These are phyloP conservation scores for Apocrypta bakeri DNA, from an alignment of 1,140 invertebrate genomes.

Conservation along the genomic window DNA sequence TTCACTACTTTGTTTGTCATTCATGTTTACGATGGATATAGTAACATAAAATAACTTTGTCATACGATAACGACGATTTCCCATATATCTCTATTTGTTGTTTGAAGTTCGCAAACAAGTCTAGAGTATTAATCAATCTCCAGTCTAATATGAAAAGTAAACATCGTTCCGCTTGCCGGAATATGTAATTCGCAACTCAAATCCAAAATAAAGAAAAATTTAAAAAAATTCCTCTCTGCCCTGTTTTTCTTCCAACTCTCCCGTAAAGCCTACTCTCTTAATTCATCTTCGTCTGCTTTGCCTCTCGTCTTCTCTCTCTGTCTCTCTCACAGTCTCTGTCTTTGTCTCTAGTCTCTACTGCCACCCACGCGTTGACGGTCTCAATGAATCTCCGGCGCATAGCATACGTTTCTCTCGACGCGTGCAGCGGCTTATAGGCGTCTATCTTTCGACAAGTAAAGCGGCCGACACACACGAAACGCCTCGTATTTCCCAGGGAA, in stretches of 20 bases:
- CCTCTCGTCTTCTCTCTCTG: background rate
- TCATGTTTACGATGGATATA: too few species aligned
- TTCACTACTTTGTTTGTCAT: too few species aligned
- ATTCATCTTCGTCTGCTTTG: conserved; percentile 16
- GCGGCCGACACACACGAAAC: background rate
- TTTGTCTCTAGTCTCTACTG: too few species aligned
- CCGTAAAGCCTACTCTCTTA: background rate
- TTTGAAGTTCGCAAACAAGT: background rate
- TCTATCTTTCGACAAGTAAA: background rate
- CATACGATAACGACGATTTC: too few species aligned
- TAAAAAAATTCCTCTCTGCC: background rate
- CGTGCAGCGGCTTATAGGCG: background rate
- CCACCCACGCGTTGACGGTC: conserved; percentile 11
- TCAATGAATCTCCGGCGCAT: background rate
- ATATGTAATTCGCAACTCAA: too few species aligned
- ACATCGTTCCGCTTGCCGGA: too few species aligned
- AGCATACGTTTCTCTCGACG: background rate
- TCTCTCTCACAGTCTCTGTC: too few species aligned
- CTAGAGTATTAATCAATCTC: background rate
- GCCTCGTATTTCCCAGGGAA: conserved; percentile 49
- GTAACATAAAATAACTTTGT: too few species aligned
- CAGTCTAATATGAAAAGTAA: background rate
- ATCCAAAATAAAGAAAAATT: too few species aligned
- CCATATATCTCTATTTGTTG: background rate
- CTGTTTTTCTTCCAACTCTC: background rate